phyloP scores from a whole-genome alignment of 2,888 invertebrate genomes.

The Perizoma flavofasciatum region DNA sequence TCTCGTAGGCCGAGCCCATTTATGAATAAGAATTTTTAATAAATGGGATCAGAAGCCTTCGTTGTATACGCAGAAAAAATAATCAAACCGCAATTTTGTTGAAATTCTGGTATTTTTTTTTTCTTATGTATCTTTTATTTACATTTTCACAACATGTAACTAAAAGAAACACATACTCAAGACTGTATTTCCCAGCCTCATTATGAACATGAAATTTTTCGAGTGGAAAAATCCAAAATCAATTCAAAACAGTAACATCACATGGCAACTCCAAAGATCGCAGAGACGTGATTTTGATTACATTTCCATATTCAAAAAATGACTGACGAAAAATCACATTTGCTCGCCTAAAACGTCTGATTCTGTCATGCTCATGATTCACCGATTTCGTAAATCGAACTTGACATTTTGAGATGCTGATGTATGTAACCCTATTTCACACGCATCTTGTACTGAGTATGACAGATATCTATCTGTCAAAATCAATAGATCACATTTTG shows the following conservation, averaged over 20 bases:
- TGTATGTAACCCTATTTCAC: conserved; percentile 31
- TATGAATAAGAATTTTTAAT: conserved; percentile 6
- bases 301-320: conserved; percentile 33
- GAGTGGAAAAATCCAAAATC: too few species aligned
- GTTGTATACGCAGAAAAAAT: too few species aligned
- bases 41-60: too few species aligned
- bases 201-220: too few species aligned
- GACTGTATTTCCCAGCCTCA: too few species aligned
- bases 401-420: conserved; percentile 39
- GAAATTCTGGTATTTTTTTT: too few species aligned
- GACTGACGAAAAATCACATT: conserved; percentile 32
- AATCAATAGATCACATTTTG: too few species aligned
- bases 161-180: too few species aligned
- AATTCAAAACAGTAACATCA: conserved; percentile 17
- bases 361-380: conserved; percentile 13
- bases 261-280: conserved; percentile 22
- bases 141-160: too few species aligned
- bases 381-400: conserved; percentile 35
- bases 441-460: conserved; percentile 8
- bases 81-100: too few species aligned
- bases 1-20: conserved; percentile 40
- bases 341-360: conserved; percentile 11
- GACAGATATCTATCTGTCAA: too few species aligned
- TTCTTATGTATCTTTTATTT: too few species aligned
- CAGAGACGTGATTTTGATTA: conserved; percentile 27